phyloP scores from a whole-genome alignment of 2,113 vertebrate genomes.

The Stictonetta naevosa region DNA sequence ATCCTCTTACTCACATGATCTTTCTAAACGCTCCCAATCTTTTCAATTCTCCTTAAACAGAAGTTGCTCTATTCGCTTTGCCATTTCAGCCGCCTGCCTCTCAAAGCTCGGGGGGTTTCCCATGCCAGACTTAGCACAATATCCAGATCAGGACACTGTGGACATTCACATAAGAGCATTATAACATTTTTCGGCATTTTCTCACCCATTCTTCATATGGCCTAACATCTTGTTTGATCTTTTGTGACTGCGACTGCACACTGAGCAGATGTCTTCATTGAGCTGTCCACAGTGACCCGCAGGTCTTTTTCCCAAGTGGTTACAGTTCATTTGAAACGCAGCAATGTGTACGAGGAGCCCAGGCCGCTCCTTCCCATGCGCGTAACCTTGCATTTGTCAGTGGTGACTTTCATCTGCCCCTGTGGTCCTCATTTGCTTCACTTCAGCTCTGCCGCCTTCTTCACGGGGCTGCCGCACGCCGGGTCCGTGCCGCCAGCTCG shows the following conservation, averaged over 20 bases:
- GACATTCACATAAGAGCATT: background rate
- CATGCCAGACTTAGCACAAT: background rate
- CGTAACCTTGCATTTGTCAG: background rate
- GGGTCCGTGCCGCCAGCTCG: rapidly evolving
- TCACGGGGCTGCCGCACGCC: background rate
- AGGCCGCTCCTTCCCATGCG: rapidly evolving
- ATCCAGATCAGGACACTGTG: background rate
- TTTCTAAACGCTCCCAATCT: background rate
- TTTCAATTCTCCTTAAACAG: background rate
- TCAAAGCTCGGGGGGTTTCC: background rate
- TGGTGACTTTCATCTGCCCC: background rate
- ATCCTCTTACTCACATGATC: constrained; percentile 52
- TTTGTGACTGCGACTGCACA: background rate
- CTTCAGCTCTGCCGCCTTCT: background rate
- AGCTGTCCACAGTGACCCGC: background rate
- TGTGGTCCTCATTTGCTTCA: background rate
- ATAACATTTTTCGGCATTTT: background rate
- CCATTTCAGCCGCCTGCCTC: background rate
- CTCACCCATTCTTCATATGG: background rate
- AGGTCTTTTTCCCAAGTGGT: background rate
- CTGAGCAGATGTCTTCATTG: constrained; percentile 17
- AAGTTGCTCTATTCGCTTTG: background rate
- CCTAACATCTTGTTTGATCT: background rate
- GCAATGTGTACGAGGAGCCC: background rate
- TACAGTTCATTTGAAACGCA: background rate